Evolutionary conservation across 2,797 vertebrate genomes (phyloP).

Genomic region (Malacoctenus gilli): DNA sequence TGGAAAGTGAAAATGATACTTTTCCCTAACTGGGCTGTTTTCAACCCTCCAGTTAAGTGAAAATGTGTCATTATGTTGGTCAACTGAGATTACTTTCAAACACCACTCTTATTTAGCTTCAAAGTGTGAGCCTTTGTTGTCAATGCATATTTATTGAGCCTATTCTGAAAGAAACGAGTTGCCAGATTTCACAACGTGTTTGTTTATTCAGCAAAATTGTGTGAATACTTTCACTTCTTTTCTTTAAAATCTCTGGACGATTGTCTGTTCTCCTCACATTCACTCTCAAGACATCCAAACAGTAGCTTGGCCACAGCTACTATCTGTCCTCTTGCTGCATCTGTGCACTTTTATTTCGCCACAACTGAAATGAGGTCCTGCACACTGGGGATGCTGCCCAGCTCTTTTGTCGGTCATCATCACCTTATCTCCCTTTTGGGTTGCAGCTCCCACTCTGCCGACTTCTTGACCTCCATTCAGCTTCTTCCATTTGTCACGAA

Average conservation of each 20-base stretch:
- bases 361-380: constrained; percentile 20
- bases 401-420: constrained; percentile 10
- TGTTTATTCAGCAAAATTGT: no score
- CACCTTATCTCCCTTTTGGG: constrained; percentile 13
- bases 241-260: no score
- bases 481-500: constrained; percentile 4
- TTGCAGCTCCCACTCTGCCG: constrained; percentile 1
- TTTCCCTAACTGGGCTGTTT: no score
- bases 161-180: no score
- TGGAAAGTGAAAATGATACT: no score
- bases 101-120: neutral
- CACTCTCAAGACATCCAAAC: neutral
- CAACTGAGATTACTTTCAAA: neutral
- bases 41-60: no score
- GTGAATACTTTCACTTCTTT: no score
- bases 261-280: neutral
- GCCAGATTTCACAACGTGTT: no score
- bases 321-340: constrained; percentile 1
- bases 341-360: constrained; percentile 1
- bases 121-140: neutral
- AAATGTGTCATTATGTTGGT: neutral
- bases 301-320: neutral
- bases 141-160: no score
- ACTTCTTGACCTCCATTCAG: constrained; percentile 24
- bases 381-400: neutral